Percentiles rank a stretch among this genome's conserved stretches.
Evolutionary conservation across 2,888 invertebrate genomes (phyloP).

Genomic region (Brenthis daphne): DNA sequence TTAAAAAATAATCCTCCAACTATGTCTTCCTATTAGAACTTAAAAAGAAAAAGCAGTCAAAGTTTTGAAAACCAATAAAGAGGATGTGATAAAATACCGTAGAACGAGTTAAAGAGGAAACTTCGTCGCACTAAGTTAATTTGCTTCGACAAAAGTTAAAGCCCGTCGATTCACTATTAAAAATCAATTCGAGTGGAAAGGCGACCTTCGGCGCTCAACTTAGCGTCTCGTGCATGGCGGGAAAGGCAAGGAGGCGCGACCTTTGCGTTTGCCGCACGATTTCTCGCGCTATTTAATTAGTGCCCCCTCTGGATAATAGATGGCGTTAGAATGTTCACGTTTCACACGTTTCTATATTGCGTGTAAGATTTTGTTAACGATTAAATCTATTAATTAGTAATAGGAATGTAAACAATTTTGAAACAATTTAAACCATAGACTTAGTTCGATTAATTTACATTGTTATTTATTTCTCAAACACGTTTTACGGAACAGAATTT

Average conservation of each 20-base stretch:
- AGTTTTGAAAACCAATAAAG: slow-evolving; percentile 26
- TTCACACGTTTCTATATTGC: not conserved
- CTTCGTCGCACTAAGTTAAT: slow-evolving; percentile 70
- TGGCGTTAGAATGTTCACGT: slow-evolving; percentile 54
- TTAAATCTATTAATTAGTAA: not conserved
- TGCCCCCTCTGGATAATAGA: slow-evolving; percentile 70
- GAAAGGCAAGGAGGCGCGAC: slow-evolving; percentile 74
- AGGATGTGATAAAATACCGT: slow-evolving; percentile 43
- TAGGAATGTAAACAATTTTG: too few species aligned
- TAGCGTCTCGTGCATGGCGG: slow-evolving; percentile 70
- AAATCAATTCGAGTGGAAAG: slow-evolving; percentile 78
- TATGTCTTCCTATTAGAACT: slow-evolving; percentile 1
- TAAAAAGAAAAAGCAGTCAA: not conserved
- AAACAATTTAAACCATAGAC: too few species aligned
- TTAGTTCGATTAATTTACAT: too few species aligned
- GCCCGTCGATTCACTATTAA: slow-evolving; percentile 75
- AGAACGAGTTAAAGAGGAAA: slow-evolving; percentile 46
- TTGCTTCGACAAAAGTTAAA: slow-evolving; percentile 71
- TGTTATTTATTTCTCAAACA: too few species aligned
- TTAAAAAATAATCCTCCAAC: not conserved
- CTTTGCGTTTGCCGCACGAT: slow-evolving; percentile 72
- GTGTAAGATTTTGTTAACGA: not conserved
- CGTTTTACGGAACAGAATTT: too few species aligned
- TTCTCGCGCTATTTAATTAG: slow-evolving; percentile 81
- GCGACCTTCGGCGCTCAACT: slow-evolving; percentile 65